These are phyloP conservation scores for Ictalurus furcatus DNA, from an alignment of 2,113 vertebrate genomes.

Conservation along the genomic window DNA sequence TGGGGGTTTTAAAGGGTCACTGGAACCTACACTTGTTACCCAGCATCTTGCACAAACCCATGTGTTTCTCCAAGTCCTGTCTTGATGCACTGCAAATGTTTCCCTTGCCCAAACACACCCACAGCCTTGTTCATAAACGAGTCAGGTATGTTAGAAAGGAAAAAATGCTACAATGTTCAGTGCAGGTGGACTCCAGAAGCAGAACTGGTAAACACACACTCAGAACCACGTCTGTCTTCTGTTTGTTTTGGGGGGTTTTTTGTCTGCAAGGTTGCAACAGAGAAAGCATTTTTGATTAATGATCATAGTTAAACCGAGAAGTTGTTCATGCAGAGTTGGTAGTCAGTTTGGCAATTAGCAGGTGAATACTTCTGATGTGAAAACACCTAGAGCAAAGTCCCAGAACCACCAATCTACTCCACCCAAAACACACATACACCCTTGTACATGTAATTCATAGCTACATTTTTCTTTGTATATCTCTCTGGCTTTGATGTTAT, in stretches of 20 bases:
- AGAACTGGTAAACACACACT: not conserved
- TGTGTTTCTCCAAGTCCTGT: not conserved
- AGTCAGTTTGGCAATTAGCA: not conserved
- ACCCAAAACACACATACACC: not conserved
- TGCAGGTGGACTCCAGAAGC: slow-evolving; percentile 10
- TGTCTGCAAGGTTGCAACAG: not conserved
- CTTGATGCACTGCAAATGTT: slow-evolving; percentile 3
- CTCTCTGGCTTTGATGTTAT: not conserved
- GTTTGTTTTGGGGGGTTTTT: not conserved
- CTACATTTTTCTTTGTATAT: not conserved
- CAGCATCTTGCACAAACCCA: not conserved
- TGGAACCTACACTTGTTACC: not conserved
- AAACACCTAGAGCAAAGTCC: slow-evolving; percentile 25
- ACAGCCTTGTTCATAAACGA: not conserved
- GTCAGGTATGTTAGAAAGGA: not conserved
- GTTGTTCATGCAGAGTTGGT: not conserved
- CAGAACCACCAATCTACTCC: not conserved
- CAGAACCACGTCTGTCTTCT: not conserved
- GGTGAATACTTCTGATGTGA: not conserved
- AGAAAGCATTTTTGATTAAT: not conserved
- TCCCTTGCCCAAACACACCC: not conserved
- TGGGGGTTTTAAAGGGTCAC: not conserved
- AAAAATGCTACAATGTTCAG: slow-evolving; percentile 8
- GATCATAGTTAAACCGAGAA: not conserved
- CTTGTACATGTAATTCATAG: not conserved